Conservation (phyloP, 2,113 vertebrate species). For the Engraulis encrasicolus region DNA sequence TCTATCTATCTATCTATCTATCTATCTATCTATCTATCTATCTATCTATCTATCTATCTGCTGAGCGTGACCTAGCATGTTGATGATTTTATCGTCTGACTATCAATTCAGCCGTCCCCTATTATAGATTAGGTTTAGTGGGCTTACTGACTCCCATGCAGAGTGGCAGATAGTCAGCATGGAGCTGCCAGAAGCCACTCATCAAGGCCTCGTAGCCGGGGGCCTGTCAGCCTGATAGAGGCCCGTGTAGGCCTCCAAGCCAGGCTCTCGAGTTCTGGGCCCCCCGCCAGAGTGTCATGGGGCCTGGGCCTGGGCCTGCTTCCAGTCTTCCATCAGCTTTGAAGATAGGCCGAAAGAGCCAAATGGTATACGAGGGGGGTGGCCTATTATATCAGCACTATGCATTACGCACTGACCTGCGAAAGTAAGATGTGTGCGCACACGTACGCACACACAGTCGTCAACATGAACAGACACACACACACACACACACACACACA, state of each 20-base stretch:
- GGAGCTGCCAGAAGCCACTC: constrained; percentile 85
- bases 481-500: constrained; percentile 23
- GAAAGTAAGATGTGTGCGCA: constrained; percentile 68
- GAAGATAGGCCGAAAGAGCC: constrained; percentile 89
- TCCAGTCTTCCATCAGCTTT: constrained; percentile 92
- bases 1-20: background rate
- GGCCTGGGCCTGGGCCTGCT: constrained; percentile 83
- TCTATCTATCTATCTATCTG: background rate
- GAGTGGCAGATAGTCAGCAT: constrained; percentile 62
- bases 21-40: background rate
- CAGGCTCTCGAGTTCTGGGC: constrained; percentile 88
- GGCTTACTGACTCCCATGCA: constrained; percentile 55
- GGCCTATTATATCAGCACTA: constrained; percentile 82
- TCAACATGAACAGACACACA: background rate
- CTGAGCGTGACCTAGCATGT: too few species aligned
- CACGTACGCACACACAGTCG: constrained; percentile 24
- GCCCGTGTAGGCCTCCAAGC: constrained; percentile 82
- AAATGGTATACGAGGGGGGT: constrained; percentile 88
- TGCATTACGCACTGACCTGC: constrained; percentile 79
- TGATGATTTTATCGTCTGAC: background rate
- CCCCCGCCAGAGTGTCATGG: constrained; percentile 91
- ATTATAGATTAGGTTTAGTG: background rate
- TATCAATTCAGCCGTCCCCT: background rate
- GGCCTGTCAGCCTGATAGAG: constrained; percentile 83
- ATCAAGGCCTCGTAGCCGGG: constrained; percentile 83